Base-by-base conservation (phyloP, 1,140 invertebrate species). In the Drosophila nigromelanica region DNA sequence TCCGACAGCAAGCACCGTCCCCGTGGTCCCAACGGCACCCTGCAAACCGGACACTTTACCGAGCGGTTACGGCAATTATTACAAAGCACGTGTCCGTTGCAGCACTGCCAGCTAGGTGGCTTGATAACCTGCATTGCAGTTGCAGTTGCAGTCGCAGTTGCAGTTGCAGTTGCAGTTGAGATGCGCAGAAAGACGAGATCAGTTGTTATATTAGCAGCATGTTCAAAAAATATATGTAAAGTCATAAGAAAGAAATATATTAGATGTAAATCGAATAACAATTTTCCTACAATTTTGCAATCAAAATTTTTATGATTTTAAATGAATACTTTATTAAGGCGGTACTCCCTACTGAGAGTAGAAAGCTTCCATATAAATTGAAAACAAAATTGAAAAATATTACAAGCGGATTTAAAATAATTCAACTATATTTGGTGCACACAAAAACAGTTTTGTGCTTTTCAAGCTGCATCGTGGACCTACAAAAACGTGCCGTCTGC, bases 101-200 rank as follows among this genome's bases (percentile, higher is more conserved):
- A 92, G 78, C 92, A 93, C 66, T 93, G 92, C 79, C 90, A 92
- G 54, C 92, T 90, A 50, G 93, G 93, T 61, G 92, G 92, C 47
- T 91, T 85, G 59, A 92, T 89, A 59, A 92, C 90, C 91, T 92
- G 74, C 47, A 69, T 14, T 35, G 15, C 63, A 61, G 15, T 18
- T 11, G 12, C 30, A 30, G 11, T 37, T 24, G 58, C n/a, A n/a
- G n/a, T n/a, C n/a, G n/a, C n/a, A n/a, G 59, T 93, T 93, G 80
- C 89, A 92, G 78, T 14, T 35, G 14, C 63, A 60, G 14, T 18
- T 11, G 12, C 30, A 30, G 11, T 37, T 24, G 58, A n/a, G n/a
- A n/a, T n/a, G n/a, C n/a, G n/a, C 15, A 48, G 47, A 27, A 12
- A 50, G 14, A 2, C 5, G 30, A 8, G 8, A 35, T 2, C 33